Evolutionary conservation across 2,113 vertebrate genomes (phyloP), one percentile per base, ranked within the genome.

Genomic region (Ptilorrhoa leucosticta): DNA sequence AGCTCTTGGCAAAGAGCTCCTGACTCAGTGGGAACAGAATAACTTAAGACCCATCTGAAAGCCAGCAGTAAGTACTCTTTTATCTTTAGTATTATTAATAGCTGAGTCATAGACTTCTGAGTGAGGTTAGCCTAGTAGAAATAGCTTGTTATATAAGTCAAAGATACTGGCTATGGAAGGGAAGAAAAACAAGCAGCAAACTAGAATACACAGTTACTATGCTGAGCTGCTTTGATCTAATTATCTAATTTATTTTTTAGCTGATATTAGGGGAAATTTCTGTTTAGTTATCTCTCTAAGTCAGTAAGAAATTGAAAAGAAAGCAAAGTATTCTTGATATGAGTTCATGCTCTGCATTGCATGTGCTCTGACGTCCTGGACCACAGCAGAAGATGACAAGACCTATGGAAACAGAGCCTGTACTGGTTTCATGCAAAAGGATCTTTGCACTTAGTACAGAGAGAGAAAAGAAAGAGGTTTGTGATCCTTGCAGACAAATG

Each of bases 1-100:
- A 91, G 24, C 42, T 80, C 61, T 91, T 90, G 73, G 65, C 65
- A 87, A 82, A 76, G 44, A 64, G 13, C 24, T 87, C 27, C 65
- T 89, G 83, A 60, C 47, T 94, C 68, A 69, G 22, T 56, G 68
- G 53, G 51, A 89, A 51, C 19, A 60, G 35, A 53, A 3, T 42
- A 78, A 58, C 21, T 77, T 77, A 28, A 93, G 94, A 63, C 12
- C 18, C 37, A 26, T 58, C 17, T 60, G 56, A 89, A 89, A 90
- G 44, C 27, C 44, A 75, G 33, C 13, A 68, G 23, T 60, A 71
- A 75, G n/a, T 64, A 42, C 21, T 82, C 33, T 51, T 89, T 84
- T 83, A 44, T 87, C 35, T 82, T 81, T 4, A 7, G 18, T 75
- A 12, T 89, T 84, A 63, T 70, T 89, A 87, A 50, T 44, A 93